Evolutionary conservation across 2,888 invertebrate genomes (phyloP), one percentile per base, ranked within the genome.

Genomic region (Drosophila paracracens): DNA sequence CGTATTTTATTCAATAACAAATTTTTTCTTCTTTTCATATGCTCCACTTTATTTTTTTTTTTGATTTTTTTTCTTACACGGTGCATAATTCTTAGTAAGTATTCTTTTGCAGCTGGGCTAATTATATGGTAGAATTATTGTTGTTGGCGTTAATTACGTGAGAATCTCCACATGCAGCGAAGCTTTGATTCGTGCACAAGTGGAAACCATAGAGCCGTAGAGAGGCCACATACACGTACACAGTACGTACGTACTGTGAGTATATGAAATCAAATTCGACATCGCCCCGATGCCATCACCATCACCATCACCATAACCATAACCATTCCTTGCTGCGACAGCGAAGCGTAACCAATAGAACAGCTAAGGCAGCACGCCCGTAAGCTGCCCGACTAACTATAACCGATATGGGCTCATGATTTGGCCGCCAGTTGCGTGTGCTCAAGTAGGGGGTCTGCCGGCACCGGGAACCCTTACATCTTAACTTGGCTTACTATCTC

Each of bases 261-360:
- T 40, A 60, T 61, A 18, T 71, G 40, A 83, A 76, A 81, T 77
- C 74, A 72, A 68, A 74, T 77, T 77, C 72, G 74, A 79, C 83
- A 75, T 81, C 79, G 52, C 77, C 59, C 52, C 71, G 73, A 63
- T 43, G 21, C 25, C 46, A 46, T 46, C 46, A 46, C 21, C 46
- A 43, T 40, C 40, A 40, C 43, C 43, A 46, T 46, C 25, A 25
- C 25, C 25, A 25, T 25, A 46, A 25, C 46, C 46, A 46, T 25
- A 46, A 25, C 46, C 46, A 46, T 33, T 66, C 75, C 74, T 70
- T 70, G 67, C 71, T 68, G 65, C 65, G 71, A 84, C 82, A 89
- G 79, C 88, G 77, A 82, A 87, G 89, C 89, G 88, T 82, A 81
- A 89, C 87, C 88, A 85, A 78, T 78, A 78, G 75, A 78, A 78